Evolutionary conservation across 1,140 invertebrate species (phyloP), one percentile per base, ranked within the genome.

Genomic region (Sinonovacula constricta): DNA sequence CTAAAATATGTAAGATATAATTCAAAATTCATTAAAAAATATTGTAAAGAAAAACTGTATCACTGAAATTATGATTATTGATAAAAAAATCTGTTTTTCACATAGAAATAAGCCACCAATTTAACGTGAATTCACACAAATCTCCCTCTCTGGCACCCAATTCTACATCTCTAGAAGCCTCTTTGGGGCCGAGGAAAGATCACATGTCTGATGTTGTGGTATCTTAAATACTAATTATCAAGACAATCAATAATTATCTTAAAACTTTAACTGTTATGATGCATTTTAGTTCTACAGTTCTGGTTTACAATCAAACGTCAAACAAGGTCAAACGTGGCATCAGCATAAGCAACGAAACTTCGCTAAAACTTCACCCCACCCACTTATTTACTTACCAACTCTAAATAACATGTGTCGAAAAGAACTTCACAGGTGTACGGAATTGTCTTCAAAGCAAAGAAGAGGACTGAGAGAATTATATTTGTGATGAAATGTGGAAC

Each of bases 381-480:
- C n/a, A n/a, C n/a, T n/a, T n/a, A 22, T 18, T 26, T 1, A 76
- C 72, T 76, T 69, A 78, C 75, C 24, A 78, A 22, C 70, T 68
- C 75, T 28, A 78, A 65, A 24, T 0, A 30, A 49, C 75, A 78
- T 22, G 63, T 36, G 18, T 68, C 57, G 70, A 78, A 78, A 15
- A 78, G 31, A 7, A 53, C 22, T 12, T 78, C 75, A 54, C 75
- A 78, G 15, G 70, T 26, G 1, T 65, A 66, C 10, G 66, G 39
- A 22, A 69, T n/a, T 34, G 59, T 62, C 51, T 78, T 78, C 75
- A 78, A 26, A 33, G 70, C 10, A 15, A 53, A 69, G 26, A 62
- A 78, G 10, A 49, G 39, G 24, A 22, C 30, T 18, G 75, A 59
- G 36, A 78, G 57, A 24, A 70, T 14, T 28, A 78, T 54, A 45